These are phyloP conservation scores for Apotomis capreana DNA, from an alignment of 2,888 invertebrate species.

Conservation along the genomic window DNA sequence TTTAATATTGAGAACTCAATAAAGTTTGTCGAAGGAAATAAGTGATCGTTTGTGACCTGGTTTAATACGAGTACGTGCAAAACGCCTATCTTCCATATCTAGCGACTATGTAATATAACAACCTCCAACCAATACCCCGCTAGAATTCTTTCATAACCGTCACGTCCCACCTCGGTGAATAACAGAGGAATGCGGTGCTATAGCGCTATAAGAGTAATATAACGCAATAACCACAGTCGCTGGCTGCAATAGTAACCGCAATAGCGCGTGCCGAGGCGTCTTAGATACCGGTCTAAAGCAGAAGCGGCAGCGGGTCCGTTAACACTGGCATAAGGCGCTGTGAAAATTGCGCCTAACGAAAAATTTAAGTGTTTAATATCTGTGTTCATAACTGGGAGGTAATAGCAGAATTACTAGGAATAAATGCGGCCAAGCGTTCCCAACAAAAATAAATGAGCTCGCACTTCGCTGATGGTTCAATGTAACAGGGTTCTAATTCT, in stretches of 20 bases:
- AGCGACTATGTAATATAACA: conserved; percentile 11
- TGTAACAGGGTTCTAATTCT: too few species aligned
- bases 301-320: conserved; percentile 2
- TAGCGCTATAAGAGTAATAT: conserved; percentile 31
- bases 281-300: not conserved
- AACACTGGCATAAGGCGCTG: not conserved
- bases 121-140: conserved; percentile 16
- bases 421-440: too few species aligned
- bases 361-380: too few species aligned
- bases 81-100: not conserved
- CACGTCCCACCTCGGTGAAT: conserved; percentile 33
- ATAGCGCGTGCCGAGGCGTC: conserved; percentile 31
- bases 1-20: too few species aligned
- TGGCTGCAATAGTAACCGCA: conserved; percentile 41
- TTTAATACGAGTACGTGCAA: not conserved
- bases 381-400: too few species aligned
- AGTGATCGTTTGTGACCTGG: not conserved
- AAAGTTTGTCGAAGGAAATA: not conserved
- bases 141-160: conserved; percentile 30
- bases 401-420: too few species aligned
- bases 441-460: too few species aligned
- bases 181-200: conserved; percentile 22
- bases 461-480: too few species aligned
- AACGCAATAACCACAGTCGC: conserved; percentile 32
- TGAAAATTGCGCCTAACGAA: too few species aligned